Evolutionary conservation across 2,113 vertebrate species (phyloP).

Genomic region (Fulmarus glacialis): DNA sequence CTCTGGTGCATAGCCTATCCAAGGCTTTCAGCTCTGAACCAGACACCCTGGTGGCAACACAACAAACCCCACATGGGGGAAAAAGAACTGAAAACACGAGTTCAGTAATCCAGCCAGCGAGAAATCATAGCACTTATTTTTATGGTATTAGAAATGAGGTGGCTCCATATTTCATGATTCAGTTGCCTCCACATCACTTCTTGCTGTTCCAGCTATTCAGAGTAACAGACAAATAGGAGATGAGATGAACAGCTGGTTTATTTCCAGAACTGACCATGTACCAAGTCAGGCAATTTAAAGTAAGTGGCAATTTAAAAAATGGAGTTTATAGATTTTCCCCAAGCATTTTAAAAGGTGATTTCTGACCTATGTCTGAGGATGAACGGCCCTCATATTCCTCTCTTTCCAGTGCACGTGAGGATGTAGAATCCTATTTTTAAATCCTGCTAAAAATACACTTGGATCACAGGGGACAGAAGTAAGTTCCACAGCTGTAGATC

Average conservation of each 20-base stretch:
- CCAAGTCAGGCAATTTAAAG: background rate
- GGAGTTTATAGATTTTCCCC: background rate
- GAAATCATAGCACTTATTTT: background rate
- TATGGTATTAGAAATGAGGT: background rate
- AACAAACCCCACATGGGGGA: background rate
- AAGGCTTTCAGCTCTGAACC: background rate
- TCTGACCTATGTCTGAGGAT: background rate
- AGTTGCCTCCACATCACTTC: background rate
- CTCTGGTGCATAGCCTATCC: background rate
- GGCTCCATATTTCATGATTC: background rate
- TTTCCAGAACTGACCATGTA: background rate
- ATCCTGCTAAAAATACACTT: constrained; percentile 13
- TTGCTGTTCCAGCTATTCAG: background rate
- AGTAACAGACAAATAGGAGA: background rate
- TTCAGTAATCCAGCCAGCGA: background rate
- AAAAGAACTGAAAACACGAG: background rate
- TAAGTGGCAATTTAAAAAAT: background rate
- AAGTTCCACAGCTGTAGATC: background rate
- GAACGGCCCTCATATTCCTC: background rate
- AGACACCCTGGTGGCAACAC: background rate
- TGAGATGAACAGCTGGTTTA: background rate
- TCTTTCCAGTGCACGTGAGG: background rate
- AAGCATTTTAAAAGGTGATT: background rate
- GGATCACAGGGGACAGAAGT: background rate
- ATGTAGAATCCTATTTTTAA: constrained; percentile 33